Evolutionary conservation across 2,797 vertebrate species (phyloP).

Genomic region (Sphenodon punctatus): DNA sequence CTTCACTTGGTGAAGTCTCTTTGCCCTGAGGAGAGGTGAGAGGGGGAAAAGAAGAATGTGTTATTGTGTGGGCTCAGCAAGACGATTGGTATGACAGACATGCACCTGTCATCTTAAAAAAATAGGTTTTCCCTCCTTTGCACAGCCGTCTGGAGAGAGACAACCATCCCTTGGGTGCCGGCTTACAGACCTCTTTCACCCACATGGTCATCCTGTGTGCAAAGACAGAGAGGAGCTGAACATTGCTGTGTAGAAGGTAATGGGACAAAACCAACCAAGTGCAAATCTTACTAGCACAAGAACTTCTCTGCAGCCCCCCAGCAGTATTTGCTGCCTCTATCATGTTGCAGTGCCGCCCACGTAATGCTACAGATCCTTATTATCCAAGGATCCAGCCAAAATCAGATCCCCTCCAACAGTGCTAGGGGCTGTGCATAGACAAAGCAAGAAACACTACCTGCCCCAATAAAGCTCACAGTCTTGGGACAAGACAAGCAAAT

Average conservation of each 20-base stretch:
- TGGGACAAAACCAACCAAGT: no score
- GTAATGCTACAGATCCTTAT: fast-evolving
- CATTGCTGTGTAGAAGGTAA: no score
- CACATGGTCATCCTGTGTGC: neutral
- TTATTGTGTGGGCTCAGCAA: neutral
- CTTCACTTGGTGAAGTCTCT: slow-evolving; percentile 64
- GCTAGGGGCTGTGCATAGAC: neutral
- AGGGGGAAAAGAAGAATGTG: slow-evolving; percentile 25
- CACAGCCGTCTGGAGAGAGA: neutral
- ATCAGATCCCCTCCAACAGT: fast-evolving
- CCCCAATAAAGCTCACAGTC: neutral
- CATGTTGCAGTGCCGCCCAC: neutral
- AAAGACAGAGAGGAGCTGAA: no score
- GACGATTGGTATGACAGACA: no score
- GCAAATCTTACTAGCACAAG: neutral
- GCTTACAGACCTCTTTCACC: neutral
- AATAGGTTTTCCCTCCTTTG: no score
- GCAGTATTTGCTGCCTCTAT: neutral
- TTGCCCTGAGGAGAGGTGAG: slow-evolving; percentile 61
- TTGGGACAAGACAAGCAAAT: neutral
- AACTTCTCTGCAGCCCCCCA: neutral
- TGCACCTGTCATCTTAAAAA: no score
- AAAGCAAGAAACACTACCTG: neutral
- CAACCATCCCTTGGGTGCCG: neutral
- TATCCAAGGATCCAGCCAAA: no score